Base-by-base conservation (phyloP, 1,140 invertebrate species). In the Lepidotrigona ventralis region DNA sequence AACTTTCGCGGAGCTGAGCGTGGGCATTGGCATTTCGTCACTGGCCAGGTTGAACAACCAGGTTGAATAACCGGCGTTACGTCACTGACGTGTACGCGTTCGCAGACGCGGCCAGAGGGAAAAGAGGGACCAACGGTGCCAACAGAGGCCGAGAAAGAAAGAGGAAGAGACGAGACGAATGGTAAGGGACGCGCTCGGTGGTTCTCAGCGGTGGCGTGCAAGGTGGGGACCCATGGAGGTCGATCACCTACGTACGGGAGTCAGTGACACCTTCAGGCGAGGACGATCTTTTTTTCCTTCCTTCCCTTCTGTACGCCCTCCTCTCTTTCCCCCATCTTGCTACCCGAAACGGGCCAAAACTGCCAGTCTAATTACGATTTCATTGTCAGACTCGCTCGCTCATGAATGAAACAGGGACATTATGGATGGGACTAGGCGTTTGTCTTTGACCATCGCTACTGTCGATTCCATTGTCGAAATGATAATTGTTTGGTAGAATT, bases 11-110 rank as follows among this genome's bases (percentile, higher is more conserved):
- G 82, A 86, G 89, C 79, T 21, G 74, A 89, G 89, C 85, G 88
- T 92, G 85, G 89, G 90, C 86, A 90, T 90, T 91, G 93, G 92
- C 91, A 93, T 94, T 94, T 94, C 92, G 91, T 93, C 93, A 93
- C 90, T 90, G 90, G 90, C 86, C 90, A 93, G 73, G 87, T 64
- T 64, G 63, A 64, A 64, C 90, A 93, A 92, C 91, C 93, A 93
- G 92, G 93, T 94, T 94, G 93, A 94, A 94, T 94, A 94, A 94
- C 93, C 93, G 92, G 87, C 91, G 86, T 94, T 94, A 93, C 93
- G 93, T 94, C 93, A 94, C 88, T 91, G 90, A 89, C 89, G 90
- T 78, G 75, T 91, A 93, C 91, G 93, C 91, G 86, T 81, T 85
- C 79, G 79, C 85, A 84, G 79, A 88, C 84, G 82, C 17, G 74